Base-by-base conservation (phyloP, 1,140 invertebrate species). In the Tachypleus tridentatus region DNA sequence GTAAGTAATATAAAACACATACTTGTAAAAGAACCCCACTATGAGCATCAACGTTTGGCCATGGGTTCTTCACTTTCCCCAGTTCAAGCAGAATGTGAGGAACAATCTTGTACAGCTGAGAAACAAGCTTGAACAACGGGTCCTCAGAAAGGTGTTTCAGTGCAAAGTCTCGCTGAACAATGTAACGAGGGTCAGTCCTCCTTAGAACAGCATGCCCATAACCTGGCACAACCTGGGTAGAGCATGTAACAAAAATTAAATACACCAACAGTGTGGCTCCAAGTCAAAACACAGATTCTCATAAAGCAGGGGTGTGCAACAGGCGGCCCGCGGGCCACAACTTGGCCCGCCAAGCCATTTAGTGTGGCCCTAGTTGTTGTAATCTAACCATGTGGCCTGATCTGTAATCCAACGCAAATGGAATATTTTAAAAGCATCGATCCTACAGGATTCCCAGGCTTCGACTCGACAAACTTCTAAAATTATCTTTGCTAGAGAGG, bases 41-140 rank as follows among this genome's bases (percentile, higher is more conserved):
- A 72, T 84, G 83, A 51, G 82, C 83, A 72, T 84, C 82, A 56
- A 84, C 83, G 74, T 84, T 84, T 10, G 82, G 82, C 82, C 82
- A 84, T 29, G 82, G 83, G 71, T 84, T 84, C 70, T 82, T 82
- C 4, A 81, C 82, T 72, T 84, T 84, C 60, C 83, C 83, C 58
- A 81, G 79, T 67, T 82, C 80, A 49, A 81, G 70, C 4, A 84
- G 76, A 69, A 84, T 80, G 65, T 81, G 77, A 4, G 82, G 82
- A 4, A 80, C 81, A 51, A 84, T 75, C 70, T 84, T 81, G 74
- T 82, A 84, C 70, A 76, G 68, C 69, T 79, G 76, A 48, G 78
- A 74, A 58, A 83, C 79, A 61, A 82, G 70, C 67, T 79, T 77
- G 69, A 81, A 81, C 69, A 80, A 64, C n/a, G 77, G 75, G 72